A percentile compares a stretch with the other conserved stretches of the same genome.
phyloP scores from a whole-genome alignment of 2,888 invertebrate genomes.

The Nycteola revayana region DNA sequence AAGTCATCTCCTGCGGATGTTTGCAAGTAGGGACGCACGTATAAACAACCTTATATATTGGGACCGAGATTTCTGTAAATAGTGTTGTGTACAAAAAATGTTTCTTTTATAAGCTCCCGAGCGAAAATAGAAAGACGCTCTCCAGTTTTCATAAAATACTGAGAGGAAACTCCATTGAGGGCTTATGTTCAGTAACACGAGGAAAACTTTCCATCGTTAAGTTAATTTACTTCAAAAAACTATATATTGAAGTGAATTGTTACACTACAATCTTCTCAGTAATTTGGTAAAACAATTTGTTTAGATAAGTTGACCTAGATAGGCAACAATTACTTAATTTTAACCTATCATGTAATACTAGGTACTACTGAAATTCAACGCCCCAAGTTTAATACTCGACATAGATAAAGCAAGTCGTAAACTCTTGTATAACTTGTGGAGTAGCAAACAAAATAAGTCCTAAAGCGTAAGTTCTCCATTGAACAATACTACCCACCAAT shows the following conservation, averaged over 20 bases:
- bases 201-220: too few species aligned
- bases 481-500: constrained; percentile 54
- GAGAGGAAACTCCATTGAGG: too few species aligned
- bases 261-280: too few species aligned
- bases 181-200: too few species aligned
- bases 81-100: constrained; percentile 26
- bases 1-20: constrained; percentile 67
- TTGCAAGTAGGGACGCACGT: constrained; percentile 39
- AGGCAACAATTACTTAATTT: too few species aligned
- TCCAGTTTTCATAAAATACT: too few species aligned
- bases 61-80: constrained; percentile 31
- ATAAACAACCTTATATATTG: constrained; percentile 33
- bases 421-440: constrained; percentile 36
- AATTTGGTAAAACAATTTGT: too few species aligned
- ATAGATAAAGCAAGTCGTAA: constrained; percentile 36
- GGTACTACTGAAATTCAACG: constrained; percentile 24
- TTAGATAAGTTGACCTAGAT: too few species aligned
- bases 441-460: constrained; percentile 36
- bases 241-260: too few species aligned
- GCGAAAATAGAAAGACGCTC: not conserved
- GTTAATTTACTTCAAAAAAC: too few species aligned
- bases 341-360: too few species aligned
- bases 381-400: constrained; percentile 28
- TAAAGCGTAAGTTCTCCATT: constrained; percentile 36
- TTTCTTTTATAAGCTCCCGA: constrained; percentile 13